Evolutionary conservation across 2,888 invertebrate genomes (phyloP).

Genomic region (Cremastinae sp.): DNA sequence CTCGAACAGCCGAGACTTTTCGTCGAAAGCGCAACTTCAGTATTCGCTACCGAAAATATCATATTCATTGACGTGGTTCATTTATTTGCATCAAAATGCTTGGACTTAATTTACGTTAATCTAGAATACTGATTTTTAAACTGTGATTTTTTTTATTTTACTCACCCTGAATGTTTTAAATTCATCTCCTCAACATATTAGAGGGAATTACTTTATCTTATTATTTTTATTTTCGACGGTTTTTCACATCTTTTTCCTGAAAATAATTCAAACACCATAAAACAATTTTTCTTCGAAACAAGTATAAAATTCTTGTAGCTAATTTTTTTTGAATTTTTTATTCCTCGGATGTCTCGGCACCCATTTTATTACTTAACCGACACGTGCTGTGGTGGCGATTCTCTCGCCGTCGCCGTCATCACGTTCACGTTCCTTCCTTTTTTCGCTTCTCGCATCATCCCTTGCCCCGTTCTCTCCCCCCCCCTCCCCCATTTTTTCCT

Average conservation of each 20-base stretch:
- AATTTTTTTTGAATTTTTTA: constrained; percentile 22
- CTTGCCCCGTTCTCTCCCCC: constrained; percentile 60
- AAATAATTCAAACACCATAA: neutral
- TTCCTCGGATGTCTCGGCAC: constrained; percentile 15
- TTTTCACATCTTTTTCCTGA: neutral
- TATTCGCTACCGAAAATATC: too few relatives aligned
- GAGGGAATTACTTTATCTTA: too few relatives aligned
- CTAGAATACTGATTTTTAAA: too few relatives aligned
- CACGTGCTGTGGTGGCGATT: constrained; percentile 55
- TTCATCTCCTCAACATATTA: too few relatives aligned
- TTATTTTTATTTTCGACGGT: neutral
- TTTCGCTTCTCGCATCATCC: constrained; percentile 45
- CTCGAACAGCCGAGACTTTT: too few relatives aligned
- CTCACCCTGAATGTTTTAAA: too few relatives aligned
- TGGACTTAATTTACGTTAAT: too few relatives aligned
- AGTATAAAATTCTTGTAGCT: neutral
- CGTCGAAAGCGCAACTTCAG: too few relatives aligned
- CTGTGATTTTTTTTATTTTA: too few relatives aligned
- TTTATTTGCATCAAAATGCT: too few relatives aligned
- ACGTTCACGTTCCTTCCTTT: constrained; percentile 54
- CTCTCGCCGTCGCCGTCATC: constrained; percentile 53
- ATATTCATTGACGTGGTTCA: too few relatives aligned
- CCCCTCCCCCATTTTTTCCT: constrained; percentile 48
- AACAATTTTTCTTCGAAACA: neutral
- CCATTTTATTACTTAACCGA: constrained; percentile 55